These are phyloP conservation scores for Platysternon megacephalum DNA, from an alignment of 2,113 vertebrate genomes.

Conservation along the genomic window DNA sequence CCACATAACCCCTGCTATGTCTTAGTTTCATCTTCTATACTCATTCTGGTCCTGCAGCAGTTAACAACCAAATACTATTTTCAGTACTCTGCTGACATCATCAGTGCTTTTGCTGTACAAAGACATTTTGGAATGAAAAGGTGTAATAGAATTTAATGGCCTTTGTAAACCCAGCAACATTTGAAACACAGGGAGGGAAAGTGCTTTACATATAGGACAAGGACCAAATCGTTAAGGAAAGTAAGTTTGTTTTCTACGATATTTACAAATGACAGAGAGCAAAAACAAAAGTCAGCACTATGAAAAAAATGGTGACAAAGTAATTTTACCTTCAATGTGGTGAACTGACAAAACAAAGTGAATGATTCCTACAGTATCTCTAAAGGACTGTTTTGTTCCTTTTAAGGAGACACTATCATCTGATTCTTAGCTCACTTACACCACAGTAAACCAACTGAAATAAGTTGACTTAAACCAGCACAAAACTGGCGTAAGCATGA, in stretches of 20 bases:
- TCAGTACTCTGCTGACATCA: neutral
- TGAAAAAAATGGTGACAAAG: neutral
- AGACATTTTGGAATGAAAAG: neutral
- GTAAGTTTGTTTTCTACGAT: neutral
- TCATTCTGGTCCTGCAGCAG: neutral
- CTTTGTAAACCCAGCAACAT: neutral
- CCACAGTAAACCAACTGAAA: neutral
- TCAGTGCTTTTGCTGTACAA: neutral
- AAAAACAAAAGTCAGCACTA: neutral
- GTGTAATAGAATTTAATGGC: neutral
- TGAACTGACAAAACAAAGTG: neutral
- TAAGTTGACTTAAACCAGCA: neutral
- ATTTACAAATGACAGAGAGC: neutral
- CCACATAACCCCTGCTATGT: neutral
- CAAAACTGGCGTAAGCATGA: neutral
- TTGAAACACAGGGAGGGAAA: rapidly evolving
- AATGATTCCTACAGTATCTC: neutral
- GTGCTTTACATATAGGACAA: neutral
- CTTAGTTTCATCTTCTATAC: neutral
- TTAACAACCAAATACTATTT: neutral
- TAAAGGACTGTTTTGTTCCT: neutral
- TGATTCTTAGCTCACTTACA: neutral
- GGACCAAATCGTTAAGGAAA: neutral
- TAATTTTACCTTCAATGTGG: neutral
- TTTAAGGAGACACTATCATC: neutral